These are phyloP conservation scores for Nasonia longicornis DNA, from an alignment of 1,140 invertebrate genomes.

Conservation along the genomic window DNA sequence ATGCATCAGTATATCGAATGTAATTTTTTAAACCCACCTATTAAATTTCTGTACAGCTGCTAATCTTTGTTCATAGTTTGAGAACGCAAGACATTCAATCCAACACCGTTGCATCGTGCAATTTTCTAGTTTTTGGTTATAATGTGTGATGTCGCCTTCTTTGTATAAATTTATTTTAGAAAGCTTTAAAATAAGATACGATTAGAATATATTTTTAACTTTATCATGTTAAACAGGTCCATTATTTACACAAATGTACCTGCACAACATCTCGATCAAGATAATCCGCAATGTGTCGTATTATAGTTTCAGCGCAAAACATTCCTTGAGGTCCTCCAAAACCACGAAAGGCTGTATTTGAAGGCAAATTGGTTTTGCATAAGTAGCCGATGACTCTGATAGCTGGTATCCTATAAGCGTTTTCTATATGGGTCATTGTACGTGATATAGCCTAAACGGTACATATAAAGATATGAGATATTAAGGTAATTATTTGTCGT, in stretches of 20 bases:
- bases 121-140: constrained; percentile 79
- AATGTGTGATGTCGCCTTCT: constrained; percentile 84
- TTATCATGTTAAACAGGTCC: too few relatives aligned
- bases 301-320: constrained; percentile 83
- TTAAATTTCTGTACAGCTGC: constrained; percentile 79
- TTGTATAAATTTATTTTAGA: constrained; percentile 84
- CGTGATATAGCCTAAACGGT: constrained; percentile 74
- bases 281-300: constrained; percentile 79
- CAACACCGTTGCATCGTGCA: constrained; percentile 87
- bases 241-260: constrained; percentile 57
- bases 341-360: constrained; percentile 90
- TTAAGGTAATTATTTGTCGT: not conserved
- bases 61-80: constrained; percentile 76
- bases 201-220: not conserved
- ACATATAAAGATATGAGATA: constrained; percentile 9
- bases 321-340: constrained; percentile 92
- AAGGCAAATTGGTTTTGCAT: constrained; percentile 87
- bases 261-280: constrained; percentile 73
- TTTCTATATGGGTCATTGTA: constrained; percentile 83
- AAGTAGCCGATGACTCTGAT: constrained; percentile 75
- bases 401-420: constrained; percentile 82
- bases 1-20: not conserved
- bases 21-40: constrained; percentile 66
- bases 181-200: constrained; percentile 64
- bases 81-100: constrained; percentile 80